Conservation (phyloP, 2,888 invertebrate species). For the Horisme vitalbata region DNA sequence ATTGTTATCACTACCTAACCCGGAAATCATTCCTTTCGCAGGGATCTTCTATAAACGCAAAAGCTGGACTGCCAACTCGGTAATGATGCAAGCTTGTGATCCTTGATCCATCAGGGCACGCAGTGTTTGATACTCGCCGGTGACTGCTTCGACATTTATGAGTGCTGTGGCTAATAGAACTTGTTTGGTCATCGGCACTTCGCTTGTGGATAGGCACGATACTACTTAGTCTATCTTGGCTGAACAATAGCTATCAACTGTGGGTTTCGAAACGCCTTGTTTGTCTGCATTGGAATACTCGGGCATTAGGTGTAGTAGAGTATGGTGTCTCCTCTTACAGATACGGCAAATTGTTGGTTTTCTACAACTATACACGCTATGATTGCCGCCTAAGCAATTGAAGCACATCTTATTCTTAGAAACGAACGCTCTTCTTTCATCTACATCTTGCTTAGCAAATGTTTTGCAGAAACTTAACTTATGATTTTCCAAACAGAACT, state of each 20-base stretch:
- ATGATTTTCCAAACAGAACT: background rate
- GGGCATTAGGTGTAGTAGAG: background rate
- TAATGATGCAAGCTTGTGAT: constrained; percentile 2
- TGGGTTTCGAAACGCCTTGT: background rate
- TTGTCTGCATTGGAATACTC: background rate
- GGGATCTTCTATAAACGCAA: too few relatives aligned
- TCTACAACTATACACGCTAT: background rate
- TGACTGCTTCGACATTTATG: background rate
- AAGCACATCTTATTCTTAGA: background rate
- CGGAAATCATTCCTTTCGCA: background rate
- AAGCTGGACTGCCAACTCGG: background rate
- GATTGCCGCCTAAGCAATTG: constrained; percentile 1
- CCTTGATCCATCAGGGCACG: constrained; percentile 2
- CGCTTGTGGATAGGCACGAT: background rate
- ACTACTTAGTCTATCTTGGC: too few relatives aligned
- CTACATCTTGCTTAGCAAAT: background rate
- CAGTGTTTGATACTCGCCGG: background rate
- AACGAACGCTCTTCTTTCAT: background rate
- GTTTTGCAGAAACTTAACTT: background rate
- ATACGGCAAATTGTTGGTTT: background rate
- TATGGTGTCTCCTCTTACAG: background rate
- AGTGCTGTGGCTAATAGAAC: constrained; percentile 1
- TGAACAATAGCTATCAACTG: too few relatives aligned
- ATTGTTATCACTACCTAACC: background rate
- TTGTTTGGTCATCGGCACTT: background rate